Percentiles rank a stretch among this genome's conserved stretches.
phyloP scores from a whole-genome alignment of 2,113 vertebrate species.

The Melanotaenia duboulayi region DNA sequence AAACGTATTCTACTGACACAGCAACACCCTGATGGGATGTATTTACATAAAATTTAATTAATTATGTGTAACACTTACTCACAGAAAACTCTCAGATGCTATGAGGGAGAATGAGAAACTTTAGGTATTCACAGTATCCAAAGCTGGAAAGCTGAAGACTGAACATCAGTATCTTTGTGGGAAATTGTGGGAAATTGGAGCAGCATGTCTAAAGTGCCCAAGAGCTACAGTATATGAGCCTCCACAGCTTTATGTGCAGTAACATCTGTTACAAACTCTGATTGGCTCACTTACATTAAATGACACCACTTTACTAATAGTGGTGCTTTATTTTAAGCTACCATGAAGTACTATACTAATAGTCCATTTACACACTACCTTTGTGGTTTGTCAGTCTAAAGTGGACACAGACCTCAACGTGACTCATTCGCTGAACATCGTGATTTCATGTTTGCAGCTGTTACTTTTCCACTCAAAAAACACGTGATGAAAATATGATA shows the following conservation, averaged over 20 bases:
- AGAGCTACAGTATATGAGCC: slow-evolving; percentile 5
- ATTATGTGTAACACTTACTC: not conserved
- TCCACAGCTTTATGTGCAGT: slow-evolving; percentile 19
- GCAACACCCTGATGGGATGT: not conserved
- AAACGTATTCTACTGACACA: not conserved
- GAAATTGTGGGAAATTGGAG: not conserved
- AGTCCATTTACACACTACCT: slow-evolving; percentile 7
- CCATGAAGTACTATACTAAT: slow-evolving; percentile 19
- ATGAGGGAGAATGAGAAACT: not conserved
- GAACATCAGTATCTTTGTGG: not conserved
- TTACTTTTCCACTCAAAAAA: slow-evolving; percentile 8
- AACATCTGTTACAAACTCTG: slow-evolving; percentile 32
- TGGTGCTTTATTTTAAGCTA: slow-evolving; percentile 14
- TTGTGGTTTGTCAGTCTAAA: slow-evolving; percentile 24
- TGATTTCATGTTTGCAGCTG: slow-evolving; percentile 8
- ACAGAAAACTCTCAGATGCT: too few relatives aligned
- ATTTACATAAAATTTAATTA: not conserved
- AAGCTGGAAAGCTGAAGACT: not conserved
- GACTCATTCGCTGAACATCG: not conserved
- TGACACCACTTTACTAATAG: slow-evolving; percentile 31
- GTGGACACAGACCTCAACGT: slow-evolving; percentile 8
- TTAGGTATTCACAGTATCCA: not conserved
- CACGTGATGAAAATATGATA: not conserved
- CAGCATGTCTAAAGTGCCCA: not conserved
- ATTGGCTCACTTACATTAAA: slow-evolving; percentile 42